Base-by-base conservation (phyloP, 2,797 vertebrate species). In the Typhlichthys eigenmanni region DNA sequence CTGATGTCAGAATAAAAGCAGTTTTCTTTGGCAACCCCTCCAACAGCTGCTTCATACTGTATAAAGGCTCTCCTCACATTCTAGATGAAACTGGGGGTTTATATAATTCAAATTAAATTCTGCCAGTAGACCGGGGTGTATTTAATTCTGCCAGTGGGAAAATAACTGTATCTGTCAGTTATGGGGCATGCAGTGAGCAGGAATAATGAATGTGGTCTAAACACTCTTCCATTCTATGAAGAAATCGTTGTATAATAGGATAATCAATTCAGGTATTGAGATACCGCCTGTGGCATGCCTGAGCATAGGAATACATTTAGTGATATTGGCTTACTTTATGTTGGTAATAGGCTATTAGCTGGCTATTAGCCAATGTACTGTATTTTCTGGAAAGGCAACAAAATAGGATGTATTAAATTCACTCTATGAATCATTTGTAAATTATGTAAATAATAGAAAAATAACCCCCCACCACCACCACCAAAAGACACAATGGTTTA, bases 81-180 rank as follows among this genome's bases (percentile, higher is more conserved):
- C 47, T 8, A 57, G 51, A 77, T 75, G 54, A 48, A 45, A 59
- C 4, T 32, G 71, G 66, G 29, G 49, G 58, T 29, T 4, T 29
- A 29, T 29, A 29, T 29, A 29, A 29, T 29, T 29, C 24, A 29
- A 29, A 4, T 29, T 29, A 29, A 29, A 29, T 29, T 29, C 24
- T 29, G 3, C 24, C 24, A 29, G 24, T 29, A 29, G 4, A 24
- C 24, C 3, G 60, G 65, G 47, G 46, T 34, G 48, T 68, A 61
- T 81, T 78, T 79, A 66, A 75, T 48, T 79, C n/a, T 17, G 74
- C 52, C 60, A 66, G 46, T 4, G 47, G 46, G 47, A 78, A 82
- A 78, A 63, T n/a, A 77, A 75, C 66, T 77, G 50, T 69, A 49
- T 71, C 75, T 58, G 48, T 76, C 64, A 73, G 67, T 73, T 67